Percentiles rank a stretch among this genome's conserved stretches.
Evolutionary conservation across 2,888 invertebrate genomes (phyloP).

Genomic region (Leptogaster cylindrica): DNA sequence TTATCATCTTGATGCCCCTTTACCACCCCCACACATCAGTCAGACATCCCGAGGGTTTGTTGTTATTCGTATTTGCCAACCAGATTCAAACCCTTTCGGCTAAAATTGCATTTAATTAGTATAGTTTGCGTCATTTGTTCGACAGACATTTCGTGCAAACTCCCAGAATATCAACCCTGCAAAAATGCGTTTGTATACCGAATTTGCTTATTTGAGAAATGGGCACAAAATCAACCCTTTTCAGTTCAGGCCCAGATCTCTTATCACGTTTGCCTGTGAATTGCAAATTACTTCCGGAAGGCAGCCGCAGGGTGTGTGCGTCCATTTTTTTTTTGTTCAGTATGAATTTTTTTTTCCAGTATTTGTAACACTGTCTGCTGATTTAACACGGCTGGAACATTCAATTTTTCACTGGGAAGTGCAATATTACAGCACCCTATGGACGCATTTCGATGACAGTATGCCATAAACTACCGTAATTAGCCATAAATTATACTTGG

Average conservation of each 20-base stretch:
- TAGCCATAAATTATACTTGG: conserved; percentile 45
- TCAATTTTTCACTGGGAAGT: conserved; percentile 23
- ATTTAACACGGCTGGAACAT: conserved; percentile 26
- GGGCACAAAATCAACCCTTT: too few relatives aligned
- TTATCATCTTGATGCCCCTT: too few relatives aligned
- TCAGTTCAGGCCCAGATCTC: background rate
- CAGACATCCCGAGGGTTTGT: too few relatives aligned
- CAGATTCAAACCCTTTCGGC: too few relatives aligned
- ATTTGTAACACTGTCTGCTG: conserved; percentile 11
- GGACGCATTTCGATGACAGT: conserved; percentile 37
- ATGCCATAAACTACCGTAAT: conserved; percentile 42
- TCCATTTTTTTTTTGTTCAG: background rate
- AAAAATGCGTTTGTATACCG: too few relatives aligned
- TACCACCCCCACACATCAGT: too few relatives aligned
- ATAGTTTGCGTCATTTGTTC: too few relatives aligned
- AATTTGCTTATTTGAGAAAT: too few relatives aligned
- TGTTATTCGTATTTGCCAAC: too few relatives aligned
- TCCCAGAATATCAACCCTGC: too few relatives aligned
- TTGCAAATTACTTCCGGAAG: conserved; percentile 34
- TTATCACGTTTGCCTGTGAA: conserved; percentile 32
- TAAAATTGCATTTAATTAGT: too few relatives aligned
- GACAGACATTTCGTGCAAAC: too few relatives aligned
- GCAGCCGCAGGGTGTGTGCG: background rate
- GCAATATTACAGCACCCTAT: conserved; percentile 27
- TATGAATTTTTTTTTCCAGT: background rate